phyloP scores from a whole-genome alignment of 2,113 vertebrate species.

The Sitta europaea region DNA sequence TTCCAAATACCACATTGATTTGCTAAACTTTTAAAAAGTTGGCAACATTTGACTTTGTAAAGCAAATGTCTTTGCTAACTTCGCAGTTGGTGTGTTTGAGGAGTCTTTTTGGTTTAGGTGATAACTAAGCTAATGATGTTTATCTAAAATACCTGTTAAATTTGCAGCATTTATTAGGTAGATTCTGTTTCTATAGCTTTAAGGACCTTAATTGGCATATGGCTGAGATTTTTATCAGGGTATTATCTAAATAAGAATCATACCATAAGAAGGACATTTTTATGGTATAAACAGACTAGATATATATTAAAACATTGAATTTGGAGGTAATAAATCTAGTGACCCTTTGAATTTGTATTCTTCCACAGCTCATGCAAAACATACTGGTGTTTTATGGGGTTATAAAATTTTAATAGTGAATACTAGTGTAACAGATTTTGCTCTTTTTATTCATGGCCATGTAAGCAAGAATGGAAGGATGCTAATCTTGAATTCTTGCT shows the following conservation, averaged over 20 bases:
- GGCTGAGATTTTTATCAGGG: conserved; percentile 59
- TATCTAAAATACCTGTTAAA: conserved; percentile 55
- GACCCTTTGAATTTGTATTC: conserved; percentile 43
- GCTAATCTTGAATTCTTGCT: conserved; percentile 15
- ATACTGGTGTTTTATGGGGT: conserved; percentile 26
- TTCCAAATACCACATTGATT: conserved; percentile 57
- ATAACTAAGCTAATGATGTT: conserved; percentile 54
- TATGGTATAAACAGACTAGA: conserved; percentile 36
- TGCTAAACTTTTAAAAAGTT: conserved; percentile 54
- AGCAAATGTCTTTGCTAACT: conserved; percentile 58
- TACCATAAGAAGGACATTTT: conserved; percentile 1
- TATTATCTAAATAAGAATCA: conserved; percentile 49
- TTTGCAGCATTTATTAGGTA: conserved; percentile 56
- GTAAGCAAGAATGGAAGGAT: conserved; percentile 13
- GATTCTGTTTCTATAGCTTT: conserved; percentile 51
- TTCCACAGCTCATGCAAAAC: conserved; percentile 31
- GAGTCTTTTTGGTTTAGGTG: conserved; percentile 52
- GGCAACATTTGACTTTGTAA: conserved; percentile 34
- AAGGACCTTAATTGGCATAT: conserved; percentile 51
- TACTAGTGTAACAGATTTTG: background rate
- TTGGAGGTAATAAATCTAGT: conserved; percentile 39
- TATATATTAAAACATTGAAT: conserved; percentile 44
- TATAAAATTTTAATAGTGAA: conserved; percentile 36
- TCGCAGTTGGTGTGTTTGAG: conserved; percentile 35
- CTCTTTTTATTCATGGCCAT: background rate